These are phyloP conservation scores for Elymnias hypermnestra DNA, from an alignment of 1,140 invertebrate genomes.

Conservation along the genomic window DNA sequence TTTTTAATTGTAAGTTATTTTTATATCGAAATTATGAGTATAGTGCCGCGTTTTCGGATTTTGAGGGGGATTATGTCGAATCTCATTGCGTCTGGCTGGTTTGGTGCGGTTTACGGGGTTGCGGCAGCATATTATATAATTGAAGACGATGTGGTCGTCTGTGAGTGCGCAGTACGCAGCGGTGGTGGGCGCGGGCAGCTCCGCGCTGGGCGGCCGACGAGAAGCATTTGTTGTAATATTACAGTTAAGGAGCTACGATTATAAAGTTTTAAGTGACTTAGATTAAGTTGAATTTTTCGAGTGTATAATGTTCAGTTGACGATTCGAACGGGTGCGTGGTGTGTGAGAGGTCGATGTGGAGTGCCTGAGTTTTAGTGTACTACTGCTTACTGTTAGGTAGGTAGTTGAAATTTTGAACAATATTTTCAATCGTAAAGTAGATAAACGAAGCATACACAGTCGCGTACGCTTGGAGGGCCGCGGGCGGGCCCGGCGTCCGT, in stretches of 20 bases:
- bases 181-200: slow-evolving; percentile 46
- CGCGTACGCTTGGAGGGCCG: slow-evolving; percentile 46
- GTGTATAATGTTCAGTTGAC: slow-evolving; percentile 68
- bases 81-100: too few relatives aligned
- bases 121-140: too few relatives aligned
- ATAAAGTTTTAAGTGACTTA: slow-evolving; percentile 70
- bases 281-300: slow-evolving; percentile 74
- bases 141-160: too few relatives aligned
- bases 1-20: slow-evolving; percentile 62
- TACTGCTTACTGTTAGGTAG: slow-evolving; percentile 75
- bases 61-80: too few relatives aligned
- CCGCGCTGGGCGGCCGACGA: slow-evolving; percentile 59
- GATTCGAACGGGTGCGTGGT: slow-evolving; percentile 64
- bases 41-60: too few relatives aligned
- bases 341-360: slow-evolving; percentile 69
- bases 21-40: slow-evolving; percentile 46
- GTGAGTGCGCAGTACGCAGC: slow-evolving; percentile 58
- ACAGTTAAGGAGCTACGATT: slow-evolving; percentile 70
- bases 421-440: slow-evolving; percentile 71
- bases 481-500: slow-evolving; percentile 20
- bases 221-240: slow-evolving; percentile 73
- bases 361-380: slow-evolving; percentile 71
- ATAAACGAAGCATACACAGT: slow-evolving; percentile 58
- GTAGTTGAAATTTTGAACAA: slow-evolving; percentile 74
- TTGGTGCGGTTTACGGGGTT: too few relatives aligned